Conservation (phyloP, 2,113 vertebrate species). For the Saguinus imperator region DNA sequence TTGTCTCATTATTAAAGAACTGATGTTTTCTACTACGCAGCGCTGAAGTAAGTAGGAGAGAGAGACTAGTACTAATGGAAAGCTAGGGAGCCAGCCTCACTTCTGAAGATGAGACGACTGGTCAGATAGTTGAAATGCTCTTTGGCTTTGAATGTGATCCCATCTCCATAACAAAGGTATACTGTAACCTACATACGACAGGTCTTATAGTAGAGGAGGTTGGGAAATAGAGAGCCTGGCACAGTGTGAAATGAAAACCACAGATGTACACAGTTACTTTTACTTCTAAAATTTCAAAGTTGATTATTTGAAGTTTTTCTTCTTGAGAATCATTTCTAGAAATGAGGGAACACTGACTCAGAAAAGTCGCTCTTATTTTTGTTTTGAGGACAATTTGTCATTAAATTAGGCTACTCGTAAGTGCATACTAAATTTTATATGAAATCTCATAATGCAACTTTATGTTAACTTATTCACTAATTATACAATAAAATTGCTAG, state of each 20-base stretch:
- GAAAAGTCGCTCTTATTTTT: slow-evolving; percentile 42
- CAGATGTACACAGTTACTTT: neutral
- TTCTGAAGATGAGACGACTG: neutral
- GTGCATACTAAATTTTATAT: slow-evolving; percentile 60
- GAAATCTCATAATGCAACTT: slow-evolving; percentile 41
- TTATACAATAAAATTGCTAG: slow-evolving; percentile 65
- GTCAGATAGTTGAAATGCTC: fast-evolving
- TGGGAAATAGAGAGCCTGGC: neutral
- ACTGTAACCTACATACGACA: fast-evolving
- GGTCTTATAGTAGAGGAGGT: neutral
- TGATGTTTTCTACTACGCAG: neutral
- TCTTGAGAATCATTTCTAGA: neutral
- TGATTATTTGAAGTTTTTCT: neutral
- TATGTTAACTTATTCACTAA: slow-evolving; percentile 69
- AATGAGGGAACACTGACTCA: neutral
- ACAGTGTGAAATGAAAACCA: neutral
- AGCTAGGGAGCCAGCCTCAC: neutral
- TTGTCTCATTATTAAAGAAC: neutral
- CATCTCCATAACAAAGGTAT: neutral
- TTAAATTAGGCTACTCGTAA: slow-evolving; percentile 48
- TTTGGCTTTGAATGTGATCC: neutral
- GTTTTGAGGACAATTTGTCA: slow-evolving; percentile 45
- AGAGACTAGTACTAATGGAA: neutral
- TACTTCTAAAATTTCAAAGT: slow-evolving; percentile 4
- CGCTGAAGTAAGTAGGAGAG: neutral